Evolutionary conservation across 2,888 invertebrate species (phyloP).

Genomic region (Steinernema carpocapsae): DNA sequence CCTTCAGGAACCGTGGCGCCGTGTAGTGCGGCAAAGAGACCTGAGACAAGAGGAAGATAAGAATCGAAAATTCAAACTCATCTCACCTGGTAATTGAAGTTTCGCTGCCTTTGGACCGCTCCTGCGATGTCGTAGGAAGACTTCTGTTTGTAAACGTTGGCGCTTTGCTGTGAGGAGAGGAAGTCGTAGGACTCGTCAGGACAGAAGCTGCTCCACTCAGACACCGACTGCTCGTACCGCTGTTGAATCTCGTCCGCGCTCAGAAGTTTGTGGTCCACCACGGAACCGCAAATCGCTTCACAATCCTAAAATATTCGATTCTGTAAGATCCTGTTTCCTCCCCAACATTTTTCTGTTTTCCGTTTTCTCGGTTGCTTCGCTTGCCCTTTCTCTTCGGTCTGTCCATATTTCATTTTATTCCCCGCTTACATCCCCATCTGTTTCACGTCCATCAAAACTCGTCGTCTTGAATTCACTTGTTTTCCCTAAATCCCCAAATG

Average conservation of each 20-base stretch:
- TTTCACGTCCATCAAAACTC: too few species aligned
- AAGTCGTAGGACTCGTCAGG: slow-evolving; percentile 69
- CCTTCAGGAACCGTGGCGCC: slow-evolving; percentile 70
- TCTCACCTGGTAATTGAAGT: slow-evolving; percentile 72
- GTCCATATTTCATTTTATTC: too few species aligned
- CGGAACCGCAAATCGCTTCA: slow-evolving; percentile 64
- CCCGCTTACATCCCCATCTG: too few species aligned
- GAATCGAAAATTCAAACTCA: too few species aligned
- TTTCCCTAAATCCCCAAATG: not conserved
- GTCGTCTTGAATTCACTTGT: not conserved
- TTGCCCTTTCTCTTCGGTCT: too few species aligned
- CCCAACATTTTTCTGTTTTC: too few species aligned
- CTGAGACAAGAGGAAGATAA: slow-evolving; percentile 49
- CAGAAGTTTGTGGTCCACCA: slow-evolving; percentile 70
- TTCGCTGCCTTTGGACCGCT: slow-evolving; percentile 71
- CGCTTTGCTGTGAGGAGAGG: slow-evolving; percentile 59
- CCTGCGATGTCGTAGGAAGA: slow-evolving; percentile 70
- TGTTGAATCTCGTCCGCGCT: slow-evolving; percentile 59
- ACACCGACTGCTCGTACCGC: slow-evolving; percentile 56
- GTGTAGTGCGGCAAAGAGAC: slow-evolving; percentile 72
- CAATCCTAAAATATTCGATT: slow-evolving; percentile 57
- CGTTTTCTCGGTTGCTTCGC: too few species aligned
- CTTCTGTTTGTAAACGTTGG: slow-evolving; percentile 53
- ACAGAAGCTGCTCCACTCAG: slow-evolving; percentile 53
- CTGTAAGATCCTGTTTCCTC: not conserved